Evolutionary conservation across 2,113 vertebrate species (phyloP).

Genomic region (Quiscalus mexicanus): DNA sequence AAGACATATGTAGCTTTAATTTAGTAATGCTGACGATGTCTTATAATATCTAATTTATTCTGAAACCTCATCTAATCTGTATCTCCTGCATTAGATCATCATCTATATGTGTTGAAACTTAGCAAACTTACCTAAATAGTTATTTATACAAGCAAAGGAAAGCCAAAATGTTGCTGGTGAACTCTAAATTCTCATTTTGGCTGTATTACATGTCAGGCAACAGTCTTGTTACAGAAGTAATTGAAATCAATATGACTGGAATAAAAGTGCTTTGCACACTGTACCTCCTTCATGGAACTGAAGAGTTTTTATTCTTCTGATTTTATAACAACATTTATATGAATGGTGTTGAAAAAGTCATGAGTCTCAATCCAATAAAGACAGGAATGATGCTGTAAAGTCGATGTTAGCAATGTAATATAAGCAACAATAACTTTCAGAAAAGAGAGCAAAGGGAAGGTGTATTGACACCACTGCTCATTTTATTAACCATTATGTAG

Average conservation of each 20-base stretch:
- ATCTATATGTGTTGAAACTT: neutral
- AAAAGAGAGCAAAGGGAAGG: neutral
- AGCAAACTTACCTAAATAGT: neutral
- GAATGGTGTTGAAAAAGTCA: conserved; percentile 15
- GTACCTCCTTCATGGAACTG: neutral
- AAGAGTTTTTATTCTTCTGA: neutral
- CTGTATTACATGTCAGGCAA: neutral
- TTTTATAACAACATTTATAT: conserved; percentile 8
- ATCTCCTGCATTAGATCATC: neutral
- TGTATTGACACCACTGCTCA: neutral
- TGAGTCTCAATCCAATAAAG: conserved; percentile 10
- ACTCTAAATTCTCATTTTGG: neutral
- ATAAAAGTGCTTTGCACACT: neutral
- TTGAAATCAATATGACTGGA: neutral
- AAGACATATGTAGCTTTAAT: neutral
- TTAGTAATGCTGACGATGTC: neutral
- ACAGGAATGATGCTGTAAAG: neutral
- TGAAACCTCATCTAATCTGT: neutral
- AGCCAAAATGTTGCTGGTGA: neutral
- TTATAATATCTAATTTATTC: neutral
- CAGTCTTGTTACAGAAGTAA: neutral
- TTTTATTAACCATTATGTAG: neutral
- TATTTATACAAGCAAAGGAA: neutral
- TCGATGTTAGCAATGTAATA: neutral
- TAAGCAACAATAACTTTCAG: neutral